These are phyloP conservation scores for Acropora yongei DNA, from an alignment of 64 coral and sea anemone genomes.

Conservation along the genomic window DNA sequence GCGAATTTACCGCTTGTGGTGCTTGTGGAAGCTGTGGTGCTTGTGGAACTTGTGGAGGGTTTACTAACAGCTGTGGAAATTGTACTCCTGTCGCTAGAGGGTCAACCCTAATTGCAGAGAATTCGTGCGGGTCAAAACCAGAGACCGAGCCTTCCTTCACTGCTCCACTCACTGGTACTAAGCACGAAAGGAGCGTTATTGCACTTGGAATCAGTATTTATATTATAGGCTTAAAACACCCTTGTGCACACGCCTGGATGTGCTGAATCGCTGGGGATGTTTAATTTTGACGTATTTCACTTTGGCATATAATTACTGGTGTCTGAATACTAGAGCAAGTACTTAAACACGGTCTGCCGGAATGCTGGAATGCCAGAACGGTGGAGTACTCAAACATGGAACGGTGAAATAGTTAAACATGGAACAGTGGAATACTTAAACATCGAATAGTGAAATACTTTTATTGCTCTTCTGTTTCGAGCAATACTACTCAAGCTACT, in stretches of 20 bases:
- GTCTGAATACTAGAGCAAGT: neutral
- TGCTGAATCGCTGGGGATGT: neutral
- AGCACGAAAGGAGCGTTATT: slow-evolving; percentile 27
- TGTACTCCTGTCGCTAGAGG: neutral
- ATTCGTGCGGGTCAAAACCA: neutral
- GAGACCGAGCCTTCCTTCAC: slow-evolving; percentile 8
- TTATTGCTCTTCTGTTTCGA: too few relatives aligned
- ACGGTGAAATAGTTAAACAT: too few relatives aligned
- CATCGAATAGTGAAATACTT: too few relatives aligned
- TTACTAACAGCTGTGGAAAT: neutral
- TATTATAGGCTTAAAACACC: neutral
- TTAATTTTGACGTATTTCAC: slow-evolving; percentile 21
- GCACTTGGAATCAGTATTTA: slow-evolving; percentile 16
- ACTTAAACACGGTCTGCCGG: too few relatives aligned
- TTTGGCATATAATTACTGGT: slow-evolving; percentile 20
- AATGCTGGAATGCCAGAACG: too few relatives aligned
- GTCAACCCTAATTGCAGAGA: neutral
- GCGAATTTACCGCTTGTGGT: neutral
- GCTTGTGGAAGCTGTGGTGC: neutral
- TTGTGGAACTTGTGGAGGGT: neutral
- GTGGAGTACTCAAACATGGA: too few relatives aligned
- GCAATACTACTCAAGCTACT: too few relatives aligned
- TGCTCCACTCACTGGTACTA: slow-evolving; percentile 10
- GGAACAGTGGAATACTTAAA: too few relatives aligned
- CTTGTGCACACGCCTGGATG: neutral